Percentiles rank a stretch among this genome's conserved stretches.
Evolutionary conservation across 2,113 vertebrate species (phyloP).

Genomic region (Istiophorus platypterus): DNA sequence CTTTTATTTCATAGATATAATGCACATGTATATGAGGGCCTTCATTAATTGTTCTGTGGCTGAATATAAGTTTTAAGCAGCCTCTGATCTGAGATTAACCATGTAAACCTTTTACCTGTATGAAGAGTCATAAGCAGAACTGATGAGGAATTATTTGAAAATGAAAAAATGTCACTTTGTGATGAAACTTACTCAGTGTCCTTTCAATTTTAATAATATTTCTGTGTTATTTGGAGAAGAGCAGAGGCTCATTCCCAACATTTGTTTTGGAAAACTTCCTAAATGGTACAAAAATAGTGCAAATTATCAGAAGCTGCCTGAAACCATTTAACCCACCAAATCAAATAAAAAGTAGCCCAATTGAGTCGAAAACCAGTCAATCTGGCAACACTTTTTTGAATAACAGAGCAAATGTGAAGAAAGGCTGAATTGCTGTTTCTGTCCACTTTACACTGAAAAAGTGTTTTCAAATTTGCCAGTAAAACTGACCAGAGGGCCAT

Average conservation of each 20-base stretch:
- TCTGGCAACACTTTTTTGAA: neutral
- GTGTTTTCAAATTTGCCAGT: neutral
- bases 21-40: neutral
- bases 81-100: too few relatives aligned
- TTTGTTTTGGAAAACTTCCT: neutral
- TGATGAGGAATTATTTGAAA: too few relatives aligned
- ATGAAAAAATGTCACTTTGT: too few relatives aligned
- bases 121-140: neutral
- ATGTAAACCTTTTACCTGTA: too few relatives aligned
- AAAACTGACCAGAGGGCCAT: neutral
- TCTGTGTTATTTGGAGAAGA: too few relatives aligned
- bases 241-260: neutral
- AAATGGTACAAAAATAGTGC: neutral
- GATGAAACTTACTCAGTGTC: too few relatives aligned
- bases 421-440: neutral
- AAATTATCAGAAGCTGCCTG: neutral
- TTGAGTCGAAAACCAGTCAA: neutral
- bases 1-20: neutral
- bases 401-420: conserved; percentile 1
- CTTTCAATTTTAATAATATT: too few relatives aligned
- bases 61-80: neutral
- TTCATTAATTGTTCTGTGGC: neutral
- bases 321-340: neutral
- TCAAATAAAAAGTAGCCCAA: neutral
- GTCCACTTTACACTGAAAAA: neutral